Base-by-base conservation (phyloP, 2,888 invertebrate species). In the Drosophila prostipennis region DNA sequence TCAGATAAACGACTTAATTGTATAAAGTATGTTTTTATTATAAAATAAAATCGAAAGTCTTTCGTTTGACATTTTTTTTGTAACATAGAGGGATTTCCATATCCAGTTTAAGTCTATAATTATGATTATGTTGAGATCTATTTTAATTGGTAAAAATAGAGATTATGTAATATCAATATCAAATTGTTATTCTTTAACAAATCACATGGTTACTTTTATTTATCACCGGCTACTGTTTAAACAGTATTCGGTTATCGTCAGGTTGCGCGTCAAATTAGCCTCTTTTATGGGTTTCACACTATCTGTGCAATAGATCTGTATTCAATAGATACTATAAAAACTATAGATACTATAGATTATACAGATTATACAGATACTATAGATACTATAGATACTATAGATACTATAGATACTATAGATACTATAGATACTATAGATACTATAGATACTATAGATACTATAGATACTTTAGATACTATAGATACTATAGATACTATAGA, bases 361-460 rank as follows among this genome's bases (percentile, higher is more conserved):
- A 19, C 2, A 19, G 19, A 19, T 19, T 19, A 19, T 19, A 19
- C 26, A 11, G 6, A 26, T 13, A 4, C 11, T 26, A 23, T 4
- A 23, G 23, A 23, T 23, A 4, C 3, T 23, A 23, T 23, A 4
- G 23, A 23, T 23, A 23, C 56, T 72, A 96, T 95, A 96, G 23
- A 23, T 23, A 4, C 23, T 23, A 23, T 23, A 23, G 23, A 23
- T 23, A 23, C 23, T 23, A 23, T 23, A 23, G 23, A 23, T 23
- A 4, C 3, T 23, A 23, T 23, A 23, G 23, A 4, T 23, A 4
- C 23, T 23, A 23, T 23, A 23, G 23, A 23, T 23, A 23, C 4
- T 23, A 23, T 23, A 23, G 23, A 23, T 23, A 23, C 4, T 23
- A 23, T 23, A 23, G 23, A 23, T 23, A 23, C 23, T 23, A 23